A percentile compares a stretch with the other conserved stretches of the same genome.
Conservation (phyloP, 2,888 invertebrate genomes). For the Drosophila kambysellisi region DNA sequence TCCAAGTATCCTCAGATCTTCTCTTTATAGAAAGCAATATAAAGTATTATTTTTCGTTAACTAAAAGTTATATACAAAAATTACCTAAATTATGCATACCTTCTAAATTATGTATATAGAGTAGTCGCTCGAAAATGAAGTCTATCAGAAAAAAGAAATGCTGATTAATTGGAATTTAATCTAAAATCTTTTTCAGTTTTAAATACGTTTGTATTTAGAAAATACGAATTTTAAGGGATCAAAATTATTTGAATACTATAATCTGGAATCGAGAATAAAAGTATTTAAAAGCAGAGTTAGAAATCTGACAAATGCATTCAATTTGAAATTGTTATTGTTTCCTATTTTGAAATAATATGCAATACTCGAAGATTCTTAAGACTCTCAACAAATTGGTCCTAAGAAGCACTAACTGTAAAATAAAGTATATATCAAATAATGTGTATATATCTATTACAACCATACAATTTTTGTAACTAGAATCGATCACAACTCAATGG, state of each 20-base stretch:
- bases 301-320: background rate
- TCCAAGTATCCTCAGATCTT: constrained; percentile 27
- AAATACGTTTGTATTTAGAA: background rate
- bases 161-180: background rate
- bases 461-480: background rate
- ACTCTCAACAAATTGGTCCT: background rate
- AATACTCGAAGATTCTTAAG: background rate
- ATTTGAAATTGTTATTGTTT: background rate
- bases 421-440: background rate
- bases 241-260: background rate
- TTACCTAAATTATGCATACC: constrained; percentile 65
- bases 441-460: constrained; percentile 1
- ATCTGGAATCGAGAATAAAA: background rate
- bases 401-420: background rate
- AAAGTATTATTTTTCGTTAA: constrained; percentile 36
- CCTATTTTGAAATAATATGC: background rate
- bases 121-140: constrained; percentile 2
- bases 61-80: constrained; percentile 69
- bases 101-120: constrained; percentile 30
- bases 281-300: background rate
- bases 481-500: background rate
- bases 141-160: background rate
- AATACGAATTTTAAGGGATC: background rate
- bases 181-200: background rate
- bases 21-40: background rate